A percentile compares a stretch with the other conserved stretches of the same genome.
Evolutionary conservation across 2,113 vertebrate genomes (phyloP).

Genomic region (Sander lucioperca): DNA sequence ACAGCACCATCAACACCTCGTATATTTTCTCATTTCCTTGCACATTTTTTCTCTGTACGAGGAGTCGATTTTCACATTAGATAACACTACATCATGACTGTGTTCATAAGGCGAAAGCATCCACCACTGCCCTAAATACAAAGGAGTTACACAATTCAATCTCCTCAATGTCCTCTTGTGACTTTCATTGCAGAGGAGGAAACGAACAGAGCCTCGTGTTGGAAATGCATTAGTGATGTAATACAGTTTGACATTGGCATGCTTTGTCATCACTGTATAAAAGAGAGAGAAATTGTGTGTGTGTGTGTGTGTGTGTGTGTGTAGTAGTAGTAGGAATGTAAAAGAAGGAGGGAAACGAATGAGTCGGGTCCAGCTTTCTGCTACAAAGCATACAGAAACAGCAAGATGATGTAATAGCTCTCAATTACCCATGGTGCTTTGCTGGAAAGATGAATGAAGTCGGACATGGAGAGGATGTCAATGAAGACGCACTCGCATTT

Average conservation of each 20-base stretch:
- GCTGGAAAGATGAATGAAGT: conserved; percentile 79
- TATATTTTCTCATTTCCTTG: not conserved
- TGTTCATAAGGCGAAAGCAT: not conserved
- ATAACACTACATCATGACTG: not conserved
- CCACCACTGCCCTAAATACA: conserved; percentile 58
- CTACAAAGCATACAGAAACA: conserved; percentile 53
- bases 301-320: not conserved
- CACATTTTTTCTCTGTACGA: not conserved
- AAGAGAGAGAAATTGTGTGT: conserved; percentile 2
- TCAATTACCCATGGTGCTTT: conserved; percentile 72
- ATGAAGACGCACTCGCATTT: conserved; percentile 55
- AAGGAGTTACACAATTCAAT: conserved; percentile 40
- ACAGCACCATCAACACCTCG: not conserved
- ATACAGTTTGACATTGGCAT: conserved; percentile 53
- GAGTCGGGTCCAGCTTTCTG: conserved; percentile 36
- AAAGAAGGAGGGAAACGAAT: not conserved
- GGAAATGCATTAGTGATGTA: conserved; percentile 48
- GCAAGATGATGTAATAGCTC: conserved; percentile 68
- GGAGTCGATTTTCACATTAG: not conserved
- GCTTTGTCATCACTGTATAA: conserved; percentile 42
- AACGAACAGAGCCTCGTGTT: not conserved
- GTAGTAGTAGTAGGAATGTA: conserved; percentile 4
- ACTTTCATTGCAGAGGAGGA: conserved; percentile 46
- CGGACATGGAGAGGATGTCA: conserved; percentile 57
- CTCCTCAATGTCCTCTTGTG: conserved; percentile 43